Evolutionary conservation across 2,888 invertebrate genomes (phyloP).

Genomic region (Drosophila paramelanica): DNA sequence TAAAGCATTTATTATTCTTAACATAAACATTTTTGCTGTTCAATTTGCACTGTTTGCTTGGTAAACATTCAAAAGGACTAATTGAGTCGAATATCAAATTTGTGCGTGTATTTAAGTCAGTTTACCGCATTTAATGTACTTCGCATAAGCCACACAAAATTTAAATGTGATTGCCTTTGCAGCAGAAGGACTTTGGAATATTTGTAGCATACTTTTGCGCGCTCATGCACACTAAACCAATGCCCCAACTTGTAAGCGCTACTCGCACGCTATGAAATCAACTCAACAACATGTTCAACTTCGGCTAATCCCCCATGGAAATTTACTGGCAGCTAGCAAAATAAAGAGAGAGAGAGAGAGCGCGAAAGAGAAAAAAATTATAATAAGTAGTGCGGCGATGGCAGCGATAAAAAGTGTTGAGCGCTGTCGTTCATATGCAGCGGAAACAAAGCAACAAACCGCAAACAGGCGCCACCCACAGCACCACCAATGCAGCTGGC

Average conservation of each 20-base stretch:
- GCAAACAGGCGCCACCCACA: constrained; percentile 40
- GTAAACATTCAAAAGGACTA: background rate
- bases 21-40: background rate
- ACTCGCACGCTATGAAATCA: constrained; percentile 64
- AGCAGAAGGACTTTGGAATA: constrained; percentile 27
- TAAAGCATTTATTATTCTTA: background rate
- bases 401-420: constrained; percentile 75
- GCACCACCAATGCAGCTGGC: constrained; percentile 2
- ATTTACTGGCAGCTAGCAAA: constrained; percentile 53
- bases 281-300: constrained; percentile 62
- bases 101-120: constrained; percentile 9
- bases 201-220: constrained; percentile 55
- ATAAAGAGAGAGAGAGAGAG: constrained; percentile 7
- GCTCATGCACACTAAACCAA: constrained; percentile 54
- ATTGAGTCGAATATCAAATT: background rate
- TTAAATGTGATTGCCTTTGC: constrained; percentile 43
- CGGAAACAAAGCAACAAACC: constrained; percentile 75
- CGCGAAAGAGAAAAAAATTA: constrained; percentile 54
- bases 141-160: constrained; percentile 30
- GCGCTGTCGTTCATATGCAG: constrained; percentile 75
- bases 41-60: constrained; percentile 4
- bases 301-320: constrained; percentile 70
- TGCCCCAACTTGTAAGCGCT: constrained; percentile 52
- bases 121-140: constrained; percentile 23
- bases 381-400: constrained; percentile 69